These are phyloP conservation scores for Steinernema khuongi DNA, from an alignment of 1,140 invertebrate genomes.

Conservation along the genomic window DNA sequence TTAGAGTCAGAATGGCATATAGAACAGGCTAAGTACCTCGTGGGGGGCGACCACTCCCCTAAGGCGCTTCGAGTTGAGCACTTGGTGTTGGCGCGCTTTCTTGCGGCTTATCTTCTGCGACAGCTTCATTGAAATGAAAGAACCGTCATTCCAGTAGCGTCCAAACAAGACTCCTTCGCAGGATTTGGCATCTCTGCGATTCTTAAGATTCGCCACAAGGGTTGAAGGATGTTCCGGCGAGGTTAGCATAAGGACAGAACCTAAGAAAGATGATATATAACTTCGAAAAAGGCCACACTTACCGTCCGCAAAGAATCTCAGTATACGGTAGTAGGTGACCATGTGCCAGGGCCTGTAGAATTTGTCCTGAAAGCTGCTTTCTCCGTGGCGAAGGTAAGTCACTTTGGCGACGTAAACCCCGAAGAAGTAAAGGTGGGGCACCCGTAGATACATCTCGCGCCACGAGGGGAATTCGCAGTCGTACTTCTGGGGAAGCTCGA, in stretches of 20 bases:
- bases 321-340: slow-evolving; percentile 19
- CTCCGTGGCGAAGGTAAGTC: slow-evolving; percentile 35
- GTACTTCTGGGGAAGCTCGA: not conserved
- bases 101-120: not conserved
- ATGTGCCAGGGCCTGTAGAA: slow-evolving; percentile 24
- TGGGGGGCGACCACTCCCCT: not conserved
- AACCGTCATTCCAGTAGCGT: not conserved
- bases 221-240: slow-evolving; percentile 1
- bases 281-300: not conserved
- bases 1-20: not conserved
- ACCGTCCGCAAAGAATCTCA: slow-evolving; percentile 22
- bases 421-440: slow-evolving; percentile 28
- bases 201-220: not conserved
- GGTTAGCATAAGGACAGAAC: slow-evolving; percentile 17
- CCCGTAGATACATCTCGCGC: slow-evolving; percentile 19
- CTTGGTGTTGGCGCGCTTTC: not conserved
- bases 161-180: not conserved
- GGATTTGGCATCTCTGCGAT: not conserved
- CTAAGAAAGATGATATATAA: slow-evolving; percentile 1
- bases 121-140: not conserved
- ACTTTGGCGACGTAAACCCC: slow-evolving; percentile 35
- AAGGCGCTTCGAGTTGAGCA: not conserved
- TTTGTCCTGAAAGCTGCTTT: slow-evolving; percentile 33
- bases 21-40: not conserved
- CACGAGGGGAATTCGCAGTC: not conserved